Conservation (phyloP, 2,113 vertebrate genomes). For the Amblyornis subalaris region DNA sequence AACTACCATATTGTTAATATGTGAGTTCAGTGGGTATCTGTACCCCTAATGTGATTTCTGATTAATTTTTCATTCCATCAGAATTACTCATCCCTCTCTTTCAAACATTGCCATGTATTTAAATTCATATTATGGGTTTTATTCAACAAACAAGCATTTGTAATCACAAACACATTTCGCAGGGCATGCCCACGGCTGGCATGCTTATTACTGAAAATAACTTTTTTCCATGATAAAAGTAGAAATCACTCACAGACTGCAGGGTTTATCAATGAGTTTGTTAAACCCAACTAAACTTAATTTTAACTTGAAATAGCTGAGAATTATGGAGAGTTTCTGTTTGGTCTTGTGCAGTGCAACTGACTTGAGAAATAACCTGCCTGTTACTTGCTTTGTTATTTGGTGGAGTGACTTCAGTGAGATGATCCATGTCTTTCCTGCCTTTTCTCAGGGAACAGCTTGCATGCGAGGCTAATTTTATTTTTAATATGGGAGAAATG, state of each 20-base stretch:
- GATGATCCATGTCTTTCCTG: neutral
- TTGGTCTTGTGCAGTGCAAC: slow-evolving; percentile 71
- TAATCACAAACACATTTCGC: slow-evolving; percentile 38
- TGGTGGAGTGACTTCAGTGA: neutral
- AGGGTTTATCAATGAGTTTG: slow-evolving; percentile 45
- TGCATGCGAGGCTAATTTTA: neutral
- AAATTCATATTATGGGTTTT: slow-evolving; percentile 14
- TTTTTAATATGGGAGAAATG: neutral
- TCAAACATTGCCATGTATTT: slow-evolving; percentile 23
- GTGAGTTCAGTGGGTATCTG: slow-evolving; percentile 28
- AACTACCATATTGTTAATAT: slow-evolving; percentile 63
- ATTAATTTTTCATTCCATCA: neutral
- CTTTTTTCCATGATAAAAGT: slow-evolving; percentile 52
- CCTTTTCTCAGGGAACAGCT: neutral
- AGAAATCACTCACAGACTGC: slow-evolving; percentile 49
- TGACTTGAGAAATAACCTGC: neutral
- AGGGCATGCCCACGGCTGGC: slow-evolving; percentile 12
- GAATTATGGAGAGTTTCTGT: slow-evolving; percentile 55
- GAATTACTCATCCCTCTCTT: slow-evolving; percentile 24
- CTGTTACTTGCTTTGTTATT: neutral
- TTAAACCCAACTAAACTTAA: slow-evolving; percentile 62
- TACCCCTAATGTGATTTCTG: neutral
- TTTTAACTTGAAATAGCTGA: slow-evolving; percentile 37
- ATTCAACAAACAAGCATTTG: slow-evolving; percentile 30
- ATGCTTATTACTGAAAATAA: slow-evolving; percentile 45